Percentiles rank a stretch among this genome's conserved stretches.
Evolutionary conservation across 2,113 vertebrate species (phyloP).

Genomic region (Etheostoma cragini): DNA sequence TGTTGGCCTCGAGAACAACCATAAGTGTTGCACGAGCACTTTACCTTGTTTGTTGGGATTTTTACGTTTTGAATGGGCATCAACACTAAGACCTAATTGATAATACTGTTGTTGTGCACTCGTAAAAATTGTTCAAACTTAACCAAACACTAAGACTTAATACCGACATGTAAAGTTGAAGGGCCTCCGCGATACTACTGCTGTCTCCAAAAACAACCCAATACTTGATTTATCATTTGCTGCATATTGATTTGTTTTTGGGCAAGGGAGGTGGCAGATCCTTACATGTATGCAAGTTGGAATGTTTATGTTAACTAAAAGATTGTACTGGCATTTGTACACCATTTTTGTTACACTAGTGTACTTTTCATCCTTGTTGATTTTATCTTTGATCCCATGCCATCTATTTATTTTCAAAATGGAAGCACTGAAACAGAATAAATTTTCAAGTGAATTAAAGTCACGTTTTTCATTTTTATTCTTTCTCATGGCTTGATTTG

Average conservation of each 20-base stretch:
- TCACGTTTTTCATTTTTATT: constrained; percentile 77
- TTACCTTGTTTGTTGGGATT: constrained; percentile 72
- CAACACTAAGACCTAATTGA: constrained; percentile 30
- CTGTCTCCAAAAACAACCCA: constrained; percentile 74
- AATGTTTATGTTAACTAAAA: constrained; percentile 86
- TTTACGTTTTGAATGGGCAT: constrained; percentile 38
- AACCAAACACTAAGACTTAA: constrained; percentile 64
- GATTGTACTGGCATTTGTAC: constrained; percentile 83
- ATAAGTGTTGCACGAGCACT: constrained; percentile 84
- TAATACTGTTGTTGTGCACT: constrained; percentile 57
- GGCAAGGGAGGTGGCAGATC: constrained; percentile 36
- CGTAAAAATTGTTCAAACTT: constrained; percentile 31
- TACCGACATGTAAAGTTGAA: constrained; percentile 56
- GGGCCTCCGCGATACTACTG: constrained; percentile 75
- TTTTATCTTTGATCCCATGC: constrained; percentile 87
- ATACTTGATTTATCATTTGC: constrained; percentile 78
- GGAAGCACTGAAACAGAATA: constrained; percentile 91
- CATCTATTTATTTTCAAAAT: constrained; percentile 93
- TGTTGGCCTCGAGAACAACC: constrained; percentile 76
- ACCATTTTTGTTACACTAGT: constrained; percentile 84
- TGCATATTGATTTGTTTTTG: constrained; percentile 72
- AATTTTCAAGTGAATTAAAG: constrained; percentile 85
- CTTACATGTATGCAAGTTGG: constrained; percentile 71
- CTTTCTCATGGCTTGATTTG: constrained; percentile 67
- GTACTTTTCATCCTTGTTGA: constrained; percentile 85